These are phyloP conservation scores for Coregonus ussuriensis DNA, from an alignment of 2,797 vertebrate species.

Conservation along the genomic window DNA sequence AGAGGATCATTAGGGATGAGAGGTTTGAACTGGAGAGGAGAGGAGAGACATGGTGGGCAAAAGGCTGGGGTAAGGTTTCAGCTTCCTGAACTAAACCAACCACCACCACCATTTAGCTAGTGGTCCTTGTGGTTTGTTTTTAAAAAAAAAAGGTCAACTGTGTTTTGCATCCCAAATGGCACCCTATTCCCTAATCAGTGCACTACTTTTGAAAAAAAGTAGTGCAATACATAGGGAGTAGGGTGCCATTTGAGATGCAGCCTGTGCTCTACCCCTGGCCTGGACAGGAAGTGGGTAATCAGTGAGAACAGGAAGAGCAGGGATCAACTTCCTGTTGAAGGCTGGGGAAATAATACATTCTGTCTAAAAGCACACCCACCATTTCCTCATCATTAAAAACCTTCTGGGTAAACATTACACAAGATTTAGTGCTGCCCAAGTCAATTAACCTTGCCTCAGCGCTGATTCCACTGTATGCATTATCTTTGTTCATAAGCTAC, in stretches of 20 bases:
- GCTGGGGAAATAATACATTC: slow-evolving; percentile 71
- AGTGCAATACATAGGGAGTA: background rate
- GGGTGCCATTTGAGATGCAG: background rate
- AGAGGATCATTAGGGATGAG: slow-evolving; percentile 18
- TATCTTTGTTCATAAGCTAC: background rate
- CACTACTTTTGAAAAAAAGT: background rate
- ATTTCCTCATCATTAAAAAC: slow-evolving; percentile 42
- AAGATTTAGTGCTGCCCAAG: slow-evolving; percentile 1
- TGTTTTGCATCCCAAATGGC: background rate
- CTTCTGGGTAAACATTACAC: slow-evolving; percentile 39
- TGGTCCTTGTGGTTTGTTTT: slow-evolving; percentile 3
- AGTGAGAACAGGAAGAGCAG: slow-evolving; percentile 78
- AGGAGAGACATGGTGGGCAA: background rate
- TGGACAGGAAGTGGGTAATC: slow-evolving; percentile 83
- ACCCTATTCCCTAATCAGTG: background rate
- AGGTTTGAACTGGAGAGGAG: background rate
- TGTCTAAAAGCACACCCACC: slow-evolving; percentile 39
- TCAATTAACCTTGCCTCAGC: background rate
- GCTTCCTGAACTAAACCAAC: slow-evolving; percentile 23
- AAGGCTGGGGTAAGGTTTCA: background rate
- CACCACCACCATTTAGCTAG: background rate
- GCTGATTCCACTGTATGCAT: background rate
- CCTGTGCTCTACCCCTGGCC: slow-evolving; percentile 66
- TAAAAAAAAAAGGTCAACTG: slow-evolving; percentile 37
- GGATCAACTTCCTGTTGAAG: slow-evolving; percentile 77